phyloP scores from a whole-genome alignment of 2,888 invertebrate genomes.

The Drosophila lacicola region DNA sequence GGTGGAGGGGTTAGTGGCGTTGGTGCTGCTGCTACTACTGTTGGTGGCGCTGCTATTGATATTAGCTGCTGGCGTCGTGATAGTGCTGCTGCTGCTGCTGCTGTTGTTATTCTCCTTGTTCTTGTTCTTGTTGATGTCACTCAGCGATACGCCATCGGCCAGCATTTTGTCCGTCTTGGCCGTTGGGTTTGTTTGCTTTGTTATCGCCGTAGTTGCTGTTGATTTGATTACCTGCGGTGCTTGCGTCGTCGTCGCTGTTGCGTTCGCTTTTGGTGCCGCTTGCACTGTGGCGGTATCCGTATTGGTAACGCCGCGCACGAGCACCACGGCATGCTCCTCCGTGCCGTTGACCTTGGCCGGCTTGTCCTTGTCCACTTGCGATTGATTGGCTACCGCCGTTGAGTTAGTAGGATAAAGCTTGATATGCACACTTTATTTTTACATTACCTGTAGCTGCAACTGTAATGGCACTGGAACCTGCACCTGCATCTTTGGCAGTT shows the following conservation, averaged over 20 bases:
- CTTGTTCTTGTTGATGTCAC: constrained; percentile 9
- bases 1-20: constrained; percentile 13
- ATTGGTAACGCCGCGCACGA: constrained; percentile 36
- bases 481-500: constrained; percentile 5
- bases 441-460: constrained; percentile 10
- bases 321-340: constrained; percentile 11
- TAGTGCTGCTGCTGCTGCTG: not conserved
- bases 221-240: constrained; percentile 2
- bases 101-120: constrained; percentile 4
- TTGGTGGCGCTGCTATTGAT: constrained; percentile 6
- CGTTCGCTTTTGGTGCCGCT: not conserved
- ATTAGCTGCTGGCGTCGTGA: constrained; percentile 1
- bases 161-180: constrained; percentile 16
- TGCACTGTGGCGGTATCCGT: constrained; percentile 26
- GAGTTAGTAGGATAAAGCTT: constrained; percentile 4
- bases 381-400: constrained; percentile 5
- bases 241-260: constrained; percentile 3
- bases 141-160: constrained; percentile 25
- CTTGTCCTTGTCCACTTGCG: constrained; percentile 5
- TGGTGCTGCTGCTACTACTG: constrained; percentile 11
- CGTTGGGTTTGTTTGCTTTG: constrained; percentile 26
- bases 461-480: not conserved
- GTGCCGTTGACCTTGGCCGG: constrained; percentile 11
- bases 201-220: constrained; percentile 11
- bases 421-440: not conserved